Evolutionary conservation across 1,140 invertebrate genomes (phyloP).

Genomic region (Bombyx mori): ASM3026992v2 NC_085119.1:11092001-11092500

Average conservation of each 20-base stretch:
- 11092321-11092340: constrained; percentile 7
- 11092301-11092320: constrained; percentile 17
- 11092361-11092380: too few relatives aligned
- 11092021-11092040: too few relatives aligned
- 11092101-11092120: neutral
- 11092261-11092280: constrained; percentile 63
- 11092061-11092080: neutral
- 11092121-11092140: constrained; percentile 56
- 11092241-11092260: constrained; percentile 34
- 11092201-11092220: constrained; percentile 71
- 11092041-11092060: too few relatives aligned
- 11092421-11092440: too few relatives aligned
- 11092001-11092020: too few relatives aligned
- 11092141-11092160: constrained; percentile 61
- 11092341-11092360: too few relatives aligned
- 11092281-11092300: constrained; percentile 17
- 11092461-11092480: too few relatives aligned
- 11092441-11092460: too few relatives aligned
- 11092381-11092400: too few relatives aligned
- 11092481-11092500: too few relatives aligned
- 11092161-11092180: constrained; percentile 52
- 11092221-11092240: constrained; percentile 60
- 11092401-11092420: too few relatives aligned
- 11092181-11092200: constrained; percentile 61
- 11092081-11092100: too few relatives aligned